A percentile compares a stretch with the other conserved stretches of the same genome.
phyloP scores from a whole-genome alignment of 2,113 vertebrate species.

The Scolopax mira region DNA sequence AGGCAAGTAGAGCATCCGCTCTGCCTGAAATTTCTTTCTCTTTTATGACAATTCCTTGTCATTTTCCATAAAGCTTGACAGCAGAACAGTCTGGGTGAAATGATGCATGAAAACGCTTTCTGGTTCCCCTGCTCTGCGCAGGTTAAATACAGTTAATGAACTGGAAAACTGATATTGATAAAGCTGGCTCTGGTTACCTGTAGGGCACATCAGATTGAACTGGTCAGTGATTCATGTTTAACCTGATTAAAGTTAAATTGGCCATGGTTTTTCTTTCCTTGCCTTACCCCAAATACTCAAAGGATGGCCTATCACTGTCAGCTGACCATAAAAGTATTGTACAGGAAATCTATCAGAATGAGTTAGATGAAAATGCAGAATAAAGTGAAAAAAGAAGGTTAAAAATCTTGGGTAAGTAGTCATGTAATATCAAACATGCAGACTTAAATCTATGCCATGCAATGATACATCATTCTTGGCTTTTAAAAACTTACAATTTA shows the following conservation, averaged over 20 bases:
- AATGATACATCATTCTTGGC: not conserved
- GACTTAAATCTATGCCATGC: not conserved
- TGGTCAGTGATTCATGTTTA: conserved; percentile 40
- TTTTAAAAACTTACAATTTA: not conserved
- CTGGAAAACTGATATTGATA: conserved; percentile 64
- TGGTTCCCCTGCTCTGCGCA: not conserved
- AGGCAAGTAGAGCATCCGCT: not conserved
- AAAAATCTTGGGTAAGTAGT: not conserved
- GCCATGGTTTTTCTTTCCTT: not conserved
- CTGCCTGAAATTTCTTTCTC: not conserved
- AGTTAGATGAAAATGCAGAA: not conserved
- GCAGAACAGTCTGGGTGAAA: not conserved
- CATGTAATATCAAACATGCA: not conserved
- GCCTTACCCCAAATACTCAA: not conserved
- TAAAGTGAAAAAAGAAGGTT: not conserved
- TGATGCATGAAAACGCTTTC: not conserved
- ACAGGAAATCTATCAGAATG: not conserved
- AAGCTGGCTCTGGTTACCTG: conserved; percentile 28
- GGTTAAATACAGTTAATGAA: conserved; percentile 58
- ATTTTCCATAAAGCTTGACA: conserved; percentile 45
- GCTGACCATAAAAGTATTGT: not conserved
- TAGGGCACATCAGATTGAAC: not conserved
- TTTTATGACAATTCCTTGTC: not conserved
- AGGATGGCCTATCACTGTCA: not conserved
- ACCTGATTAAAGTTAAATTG: conserved; percentile 46